Evolutionary conservation across 2,888 invertebrate species (phyloP).

Genomic region (Notodonta ziczac): DNA sequence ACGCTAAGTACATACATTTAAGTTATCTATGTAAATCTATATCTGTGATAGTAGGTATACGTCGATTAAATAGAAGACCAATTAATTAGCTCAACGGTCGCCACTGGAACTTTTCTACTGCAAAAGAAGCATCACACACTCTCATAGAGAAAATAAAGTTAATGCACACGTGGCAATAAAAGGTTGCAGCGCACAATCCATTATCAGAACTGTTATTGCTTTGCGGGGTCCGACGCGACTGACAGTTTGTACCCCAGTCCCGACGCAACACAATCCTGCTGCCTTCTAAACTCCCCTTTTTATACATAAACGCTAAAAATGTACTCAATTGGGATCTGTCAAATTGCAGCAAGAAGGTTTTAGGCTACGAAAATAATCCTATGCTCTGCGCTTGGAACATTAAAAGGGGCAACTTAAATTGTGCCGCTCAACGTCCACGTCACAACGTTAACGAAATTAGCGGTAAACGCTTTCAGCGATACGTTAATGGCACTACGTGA

Average conservation of each 20-base stretch:
- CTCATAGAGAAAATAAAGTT: constrained; percentile 31
- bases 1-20: too few species aligned
- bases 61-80: too few species aligned
- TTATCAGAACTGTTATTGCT: constrained; percentile 63
- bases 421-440: background rate
- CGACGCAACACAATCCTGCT: background rate
- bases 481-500: too few species aligned
- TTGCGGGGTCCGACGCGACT: constrained; percentile 53
- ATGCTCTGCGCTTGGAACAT: too few species aligned
- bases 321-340: background rate
- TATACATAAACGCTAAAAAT: background rate
- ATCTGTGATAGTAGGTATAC: too few species aligned
- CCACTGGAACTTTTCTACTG: background rate
- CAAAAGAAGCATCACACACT: constrained; percentile 12
- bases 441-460: too few species aligned
- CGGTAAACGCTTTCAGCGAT: too few species aligned
- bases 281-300: background rate
- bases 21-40: too few species aligned
- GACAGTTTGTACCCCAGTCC: constrained; percentile 34
- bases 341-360: too few species aligned
- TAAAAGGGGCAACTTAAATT: background rate
- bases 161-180: constrained; percentile 33
- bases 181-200: constrained; percentile 57
- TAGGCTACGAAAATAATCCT: too few species aligned
- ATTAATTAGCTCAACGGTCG: background rate